Percentiles rank a stretch among this genome's conserved stretches.
These are phyloP conservation scores for Thamnophis elegans DNA, from an alignment of 2,797 vertebrate genomes.

Conservation along the genomic window DNA sequence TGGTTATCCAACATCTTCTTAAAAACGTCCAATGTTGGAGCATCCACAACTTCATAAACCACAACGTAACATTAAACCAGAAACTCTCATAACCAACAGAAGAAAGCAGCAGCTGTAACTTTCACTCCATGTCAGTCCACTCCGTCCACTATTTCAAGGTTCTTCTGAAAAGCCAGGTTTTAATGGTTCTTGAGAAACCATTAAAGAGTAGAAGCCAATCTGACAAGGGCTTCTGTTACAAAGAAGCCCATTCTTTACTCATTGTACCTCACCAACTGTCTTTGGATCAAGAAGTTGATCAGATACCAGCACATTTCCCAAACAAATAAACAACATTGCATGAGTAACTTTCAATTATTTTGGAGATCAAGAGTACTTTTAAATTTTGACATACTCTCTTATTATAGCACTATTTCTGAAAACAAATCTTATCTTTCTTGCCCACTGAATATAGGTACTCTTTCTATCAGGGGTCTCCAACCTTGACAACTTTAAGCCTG, in stretches of 20 bases:
- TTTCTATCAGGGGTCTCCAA: neutral
- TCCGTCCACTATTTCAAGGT: neutral
- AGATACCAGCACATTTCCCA: neutral
- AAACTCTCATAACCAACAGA: neutral
- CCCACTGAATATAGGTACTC: neutral
- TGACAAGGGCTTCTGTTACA: neutral
- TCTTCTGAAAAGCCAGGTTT: neutral
- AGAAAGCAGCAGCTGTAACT: neutral
- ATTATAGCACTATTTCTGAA: neutral
- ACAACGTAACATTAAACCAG: neutral
- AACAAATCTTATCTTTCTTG: neutral
- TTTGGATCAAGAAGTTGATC: neutral
- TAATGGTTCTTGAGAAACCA: neutral
- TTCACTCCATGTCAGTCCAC: neutral
- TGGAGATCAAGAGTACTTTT: neutral
- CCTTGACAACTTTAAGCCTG: no score
- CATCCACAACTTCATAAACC: neutral
- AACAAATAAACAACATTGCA: neutral
- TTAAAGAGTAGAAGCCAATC: neutral
- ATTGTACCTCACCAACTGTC: neutral
- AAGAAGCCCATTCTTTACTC: neutral
- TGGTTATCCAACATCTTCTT: no score
- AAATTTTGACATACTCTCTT: neutral
- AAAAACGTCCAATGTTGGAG: no score
- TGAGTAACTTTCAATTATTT: neutral